These are phyloP conservation scores for Neotragus moschatus DNA, from an alignment of 2,113 vertebrate species.

Conservation along the genomic window DNA sequence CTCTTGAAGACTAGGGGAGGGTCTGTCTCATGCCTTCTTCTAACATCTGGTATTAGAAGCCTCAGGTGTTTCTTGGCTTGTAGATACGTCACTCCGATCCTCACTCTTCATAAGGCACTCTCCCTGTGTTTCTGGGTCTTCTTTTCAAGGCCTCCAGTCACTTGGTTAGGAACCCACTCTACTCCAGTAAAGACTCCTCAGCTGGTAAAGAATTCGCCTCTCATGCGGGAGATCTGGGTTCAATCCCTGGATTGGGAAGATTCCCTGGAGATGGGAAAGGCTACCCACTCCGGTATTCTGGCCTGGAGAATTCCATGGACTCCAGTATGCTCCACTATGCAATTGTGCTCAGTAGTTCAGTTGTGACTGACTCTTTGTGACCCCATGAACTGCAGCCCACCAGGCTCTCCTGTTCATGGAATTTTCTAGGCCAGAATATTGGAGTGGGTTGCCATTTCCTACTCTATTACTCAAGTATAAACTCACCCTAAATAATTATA, in stretches of 20 bases:
- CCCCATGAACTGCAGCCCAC: background rate
- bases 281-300: background rate
- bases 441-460: background rate
- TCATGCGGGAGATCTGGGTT: background rate
- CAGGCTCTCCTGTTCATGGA: background rate
- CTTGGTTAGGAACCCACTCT: background rate
- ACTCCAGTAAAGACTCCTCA: background rate
- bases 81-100: background rate
- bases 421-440: background rate
- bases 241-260: background rate
- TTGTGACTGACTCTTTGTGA: background rate
- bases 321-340: background rate
- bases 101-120: background rate
- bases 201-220: background rate
- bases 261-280: background rate
- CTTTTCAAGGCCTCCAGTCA: background rate
- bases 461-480: background rate
- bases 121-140: background rate
- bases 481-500: background rate
- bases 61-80: background rate
- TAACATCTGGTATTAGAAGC: background rate
- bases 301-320: background rate
- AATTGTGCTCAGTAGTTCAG: background rate
- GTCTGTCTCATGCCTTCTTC: background rate
- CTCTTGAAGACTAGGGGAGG: background rate